A percentile compares a stretch with the other conserved stretches of the same genome.
Conservation (phyloP, 2,797 vertebrate genomes). For the Gymnocypris eckloni region DNA sequence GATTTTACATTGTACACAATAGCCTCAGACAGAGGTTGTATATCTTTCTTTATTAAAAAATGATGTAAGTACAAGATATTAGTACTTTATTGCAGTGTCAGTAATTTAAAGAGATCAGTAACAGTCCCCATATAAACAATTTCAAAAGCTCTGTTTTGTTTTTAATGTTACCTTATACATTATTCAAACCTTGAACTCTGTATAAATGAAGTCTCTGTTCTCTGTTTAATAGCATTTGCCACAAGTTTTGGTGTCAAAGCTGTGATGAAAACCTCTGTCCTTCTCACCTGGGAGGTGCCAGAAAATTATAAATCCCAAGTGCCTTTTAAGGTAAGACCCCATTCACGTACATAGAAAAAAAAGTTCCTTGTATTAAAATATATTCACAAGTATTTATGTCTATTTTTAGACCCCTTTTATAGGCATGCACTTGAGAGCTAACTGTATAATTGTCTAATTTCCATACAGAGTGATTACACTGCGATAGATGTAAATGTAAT, state of each 20-base stretch:
- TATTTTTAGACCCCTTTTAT: background rate
- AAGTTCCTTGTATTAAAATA: background rate
- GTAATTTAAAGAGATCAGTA: conserved; percentile 7
- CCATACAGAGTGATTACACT: conserved; percentile 29
- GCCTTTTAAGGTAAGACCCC: conserved; percentile 89
- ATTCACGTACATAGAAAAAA: background rate
- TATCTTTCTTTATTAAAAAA: conserved; percentile 9
- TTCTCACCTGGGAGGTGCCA: conserved; percentile 95
- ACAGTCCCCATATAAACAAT: conserved; percentile 6
- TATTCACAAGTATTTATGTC: background rate
- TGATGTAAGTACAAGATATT: background rate
- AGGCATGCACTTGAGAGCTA: background rate
- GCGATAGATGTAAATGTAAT: conserved; percentile 33
- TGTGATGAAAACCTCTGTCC: conserved; percentile 91
- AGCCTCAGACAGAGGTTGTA: background rate
- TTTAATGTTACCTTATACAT: background rate
- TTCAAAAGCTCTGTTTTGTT: conserved; percentile 14
- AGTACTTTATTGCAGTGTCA: conserved; percentile 7
- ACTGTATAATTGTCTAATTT: conserved; percentile 37
- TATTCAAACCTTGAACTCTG: background rate
- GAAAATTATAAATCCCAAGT: conserved; percentile 88
- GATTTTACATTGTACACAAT: background rate
- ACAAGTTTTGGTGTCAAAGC: conserved; percentile 93
- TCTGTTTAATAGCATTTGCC: conserved; percentile 83
- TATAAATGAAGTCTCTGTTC: background rate